phyloP scores from a whole-genome alignment of 2,113 vertebrate genomes.

The Rhinichthys klamathensis region DNA sequence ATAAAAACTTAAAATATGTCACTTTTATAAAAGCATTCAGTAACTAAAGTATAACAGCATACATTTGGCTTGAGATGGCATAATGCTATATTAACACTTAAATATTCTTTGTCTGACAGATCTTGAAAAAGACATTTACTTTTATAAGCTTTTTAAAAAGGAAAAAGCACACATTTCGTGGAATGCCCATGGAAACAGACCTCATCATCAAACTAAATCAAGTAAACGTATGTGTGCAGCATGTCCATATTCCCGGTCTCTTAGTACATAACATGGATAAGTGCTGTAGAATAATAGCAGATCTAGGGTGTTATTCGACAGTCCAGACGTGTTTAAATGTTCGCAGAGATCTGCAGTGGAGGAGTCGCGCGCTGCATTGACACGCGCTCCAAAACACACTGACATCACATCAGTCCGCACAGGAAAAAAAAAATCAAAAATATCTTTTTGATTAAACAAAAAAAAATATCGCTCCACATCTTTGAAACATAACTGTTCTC shows the following conservation, averaged over 20 bases:
- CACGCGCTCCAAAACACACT: conserved; percentile 20
- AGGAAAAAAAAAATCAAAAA: background rate
- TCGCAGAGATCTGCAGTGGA: conserved; percentile 20
- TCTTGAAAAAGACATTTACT: background rate
- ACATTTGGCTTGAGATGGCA: background rate
- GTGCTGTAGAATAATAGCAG: background rate
- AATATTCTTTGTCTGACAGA: background rate
- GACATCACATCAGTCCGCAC: conserved; percentile 6
- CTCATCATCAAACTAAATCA: background rate
- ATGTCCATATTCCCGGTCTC: background rate
- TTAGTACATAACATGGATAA: background rate
- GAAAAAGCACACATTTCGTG: background rate
- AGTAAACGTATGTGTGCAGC: background rate
- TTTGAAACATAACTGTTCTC: background rate
- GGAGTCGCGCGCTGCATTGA: conserved; percentile 19
- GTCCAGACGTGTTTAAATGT: conserved; percentile 27
- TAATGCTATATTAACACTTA: background rate
- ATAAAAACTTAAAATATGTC: background rate
- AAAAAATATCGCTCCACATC: background rate
- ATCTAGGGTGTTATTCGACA: conserved; percentile 8
- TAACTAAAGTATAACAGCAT: background rate
- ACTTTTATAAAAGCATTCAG: background rate
- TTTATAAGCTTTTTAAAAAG: background rate
- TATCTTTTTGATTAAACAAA: background rate
- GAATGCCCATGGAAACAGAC: background rate